Percentiles rank a stretch among this genome's conserved stretches.
These are phyloP conservation scores for Ambastaia sidthimunki DNA, from an alignment of 2,797 vertebrate genomes.

Conservation along the genomic window DNA sequence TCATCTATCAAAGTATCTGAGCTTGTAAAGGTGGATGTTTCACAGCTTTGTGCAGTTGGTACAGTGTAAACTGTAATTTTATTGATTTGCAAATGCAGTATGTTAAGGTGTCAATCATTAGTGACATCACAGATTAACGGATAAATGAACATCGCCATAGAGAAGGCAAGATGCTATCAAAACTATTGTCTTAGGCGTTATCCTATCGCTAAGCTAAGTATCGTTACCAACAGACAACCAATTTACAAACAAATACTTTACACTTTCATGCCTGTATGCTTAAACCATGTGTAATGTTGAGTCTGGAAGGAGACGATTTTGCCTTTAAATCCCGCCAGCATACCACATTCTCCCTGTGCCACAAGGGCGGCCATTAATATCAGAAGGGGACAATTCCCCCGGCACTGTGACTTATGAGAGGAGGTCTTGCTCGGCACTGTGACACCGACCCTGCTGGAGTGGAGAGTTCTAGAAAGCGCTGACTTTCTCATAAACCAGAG, in stretches of 20 bases:
- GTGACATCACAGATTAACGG: slow-evolving; percentile 10
- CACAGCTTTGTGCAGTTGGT: slow-evolving; percentile 21
- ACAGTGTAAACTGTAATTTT: slow-evolving; percentile 29
- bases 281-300: slow-evolving; percentile 13
- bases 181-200: not conserved
- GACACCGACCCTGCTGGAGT: slow-evolving; percentile 70
- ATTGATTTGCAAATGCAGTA: slow-evolving; percentile 24
- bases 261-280: not conserved
- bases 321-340: slow-evolving; percentile 61
- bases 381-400: slow-evolving; percentile 71
- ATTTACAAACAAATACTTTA: too few relatives aligned
- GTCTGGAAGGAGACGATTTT: slow-evolving; percentile 65
- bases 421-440: slow-evolving; percentile 70
- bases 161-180: not conserved
- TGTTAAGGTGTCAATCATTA: slow-evolving; percentile 34
- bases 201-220: not conserved
- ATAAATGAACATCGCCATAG: not conserved
- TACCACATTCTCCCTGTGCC: slow-evolving; percentile 67
- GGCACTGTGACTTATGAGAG: slow-evolving; percentile 72
- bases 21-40: slow-evolving; percentile 20
- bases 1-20: slow-evolving; percentile 29
- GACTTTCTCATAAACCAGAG: slow-evolving; percentile 67
- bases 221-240: too few relatives aligned
- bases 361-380: slow-evolving; percentile 80
- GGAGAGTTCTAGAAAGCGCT: slow-evolving; percentile 75